These are phyloP conservation scores for Rhizoglyphus robini DNA, from an alignment of 1,140 invertebrate genomes.

Conservation along the genomic window DNA sequence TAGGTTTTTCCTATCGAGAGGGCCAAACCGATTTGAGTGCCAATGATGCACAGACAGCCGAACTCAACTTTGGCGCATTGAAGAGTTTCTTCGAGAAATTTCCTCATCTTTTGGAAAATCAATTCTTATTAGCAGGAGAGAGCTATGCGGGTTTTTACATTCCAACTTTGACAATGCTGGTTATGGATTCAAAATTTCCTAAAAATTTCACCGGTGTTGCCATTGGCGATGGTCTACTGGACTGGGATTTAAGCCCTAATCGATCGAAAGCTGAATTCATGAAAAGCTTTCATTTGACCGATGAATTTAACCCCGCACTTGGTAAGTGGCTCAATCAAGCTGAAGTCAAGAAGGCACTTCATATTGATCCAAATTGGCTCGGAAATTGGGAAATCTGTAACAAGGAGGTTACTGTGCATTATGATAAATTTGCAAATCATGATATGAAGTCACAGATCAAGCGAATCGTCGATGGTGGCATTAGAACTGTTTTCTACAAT, in stretches of 20 bases:
- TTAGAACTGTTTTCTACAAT: too few species aligned
- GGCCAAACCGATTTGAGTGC: conserved; percentile 38
- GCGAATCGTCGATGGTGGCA: too few species aligned
- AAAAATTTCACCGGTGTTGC: too few species aligned
- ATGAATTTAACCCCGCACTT: too few species aligned
- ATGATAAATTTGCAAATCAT: too few species aligned
- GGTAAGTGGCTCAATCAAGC: conserved; percentile 33
- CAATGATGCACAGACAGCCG: conserved; percentile 36
- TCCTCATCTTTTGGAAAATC: conserved; percentile 35
- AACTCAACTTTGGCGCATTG: conserved; percentile 37
- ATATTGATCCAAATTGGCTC: conserved; percentile 29
- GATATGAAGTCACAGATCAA: too few species aligned
- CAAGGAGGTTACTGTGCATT: too few species aligned
- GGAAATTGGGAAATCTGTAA: not conserved
- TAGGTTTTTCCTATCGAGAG: conserved; percentile 44
- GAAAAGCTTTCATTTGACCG: too few species aligned
- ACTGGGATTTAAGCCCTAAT: too few species aligned
- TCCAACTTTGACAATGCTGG: conserved; percentile 41
- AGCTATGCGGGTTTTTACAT: conserved; percentile 38
- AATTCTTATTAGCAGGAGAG: conserved; percentile 39
- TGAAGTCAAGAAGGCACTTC: conserved; percentile 34
- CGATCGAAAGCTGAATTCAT: too few species aligned
- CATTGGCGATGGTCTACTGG: too few species aligned
- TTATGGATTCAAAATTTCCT: too few species aligned
- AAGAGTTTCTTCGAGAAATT: conserved; percentile 40